These are phyloP conservation scores for Criorhina ranunculi DNA, from an alignment of 2,888 invertebrate species.

Conservation along the genomic window DNA sequence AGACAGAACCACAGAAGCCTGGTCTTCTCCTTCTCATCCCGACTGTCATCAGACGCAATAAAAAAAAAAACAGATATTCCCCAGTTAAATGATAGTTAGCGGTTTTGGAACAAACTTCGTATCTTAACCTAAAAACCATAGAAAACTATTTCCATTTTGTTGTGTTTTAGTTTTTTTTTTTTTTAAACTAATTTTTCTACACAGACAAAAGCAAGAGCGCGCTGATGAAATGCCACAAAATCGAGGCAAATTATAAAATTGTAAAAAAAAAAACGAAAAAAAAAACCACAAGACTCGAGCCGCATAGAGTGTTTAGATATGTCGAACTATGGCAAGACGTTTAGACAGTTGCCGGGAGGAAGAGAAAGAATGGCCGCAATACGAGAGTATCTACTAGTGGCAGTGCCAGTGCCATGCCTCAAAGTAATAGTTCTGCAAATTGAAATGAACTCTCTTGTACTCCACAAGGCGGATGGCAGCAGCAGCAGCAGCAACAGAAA, in stretches of 20 bases:
- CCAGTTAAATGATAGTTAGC: conserved; percentile 53
- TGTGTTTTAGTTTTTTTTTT: conserved; percentile 17
- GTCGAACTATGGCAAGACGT: conserved; percentile 17
- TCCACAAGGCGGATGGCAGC: conserved; percentile 50
- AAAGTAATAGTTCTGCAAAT: conserved; percentile 76
- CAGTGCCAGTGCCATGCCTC: conserved; percentile 52
- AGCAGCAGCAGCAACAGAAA: conserved; percentile 9
- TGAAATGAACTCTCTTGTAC: conserved; percentile 72
- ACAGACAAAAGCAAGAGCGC: conserved; percentile 54
- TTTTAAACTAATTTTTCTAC: conserved; percentile 60
- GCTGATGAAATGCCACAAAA: conserved; percentile 76
- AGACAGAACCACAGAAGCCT: too few species aligned
- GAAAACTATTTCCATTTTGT: conserved; percentile 65
- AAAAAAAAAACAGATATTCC: conserved; percentile 12
- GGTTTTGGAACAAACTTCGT: conserved; percentile 39
- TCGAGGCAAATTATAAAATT: conserved; percentile 73
- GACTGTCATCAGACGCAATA: conserved; percentile 15
- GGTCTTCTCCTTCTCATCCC: conserved; percentile 5
- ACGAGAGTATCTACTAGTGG: too few species aligned
- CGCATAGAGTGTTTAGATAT: conserved; percentile 44
- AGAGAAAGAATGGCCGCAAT: conserved; percentile 58
- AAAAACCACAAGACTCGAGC: too few species aligned
- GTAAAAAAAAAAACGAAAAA: too few species aligned
- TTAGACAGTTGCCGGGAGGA: conserved; percentile 5
- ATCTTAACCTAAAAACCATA: conserved; percentile 68